Conservation (phyloP, 1,140 invertebrate species). For the Pogonomyrmex californicus region DNA sequence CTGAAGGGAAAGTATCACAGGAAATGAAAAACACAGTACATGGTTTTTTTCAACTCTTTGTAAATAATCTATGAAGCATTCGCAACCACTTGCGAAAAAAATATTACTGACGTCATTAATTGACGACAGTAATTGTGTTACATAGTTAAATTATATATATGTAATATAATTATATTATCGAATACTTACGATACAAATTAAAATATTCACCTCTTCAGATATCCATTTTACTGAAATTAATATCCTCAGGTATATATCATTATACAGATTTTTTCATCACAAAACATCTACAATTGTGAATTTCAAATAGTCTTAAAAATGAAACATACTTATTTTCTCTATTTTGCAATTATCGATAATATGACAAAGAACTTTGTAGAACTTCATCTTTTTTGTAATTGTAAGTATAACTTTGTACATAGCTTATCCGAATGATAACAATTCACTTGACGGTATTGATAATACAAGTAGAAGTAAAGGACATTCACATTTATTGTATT, state of each 20-base stretch:
- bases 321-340: neutral
- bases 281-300: constrained; percentile 1
- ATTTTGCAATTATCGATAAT: neutral
- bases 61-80: neutral
- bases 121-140: neutral
- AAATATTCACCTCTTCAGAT: neutral
- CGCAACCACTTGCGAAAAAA: too few relatives aligned
- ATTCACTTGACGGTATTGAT: constrained; percentile 39
- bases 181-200: constrained; percentile 31
- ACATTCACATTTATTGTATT: constrained; percentile 63
- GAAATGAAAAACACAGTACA: neutral
- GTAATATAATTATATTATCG: too few relatives aligned
- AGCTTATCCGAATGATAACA: neutral
- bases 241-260: neutral
- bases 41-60: neutral
- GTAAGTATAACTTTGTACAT: constrained; percentile 18
- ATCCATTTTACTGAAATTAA: constrained; percentile 16
- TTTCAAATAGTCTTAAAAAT: constrained; percentile 11
- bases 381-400: neutral
- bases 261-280: constrained; percentile 4
- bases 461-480: constrained; percentile 52
- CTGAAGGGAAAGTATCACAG: neutral
- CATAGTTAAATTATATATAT: constrained; percentile 4
- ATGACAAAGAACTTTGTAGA: constrained; percentile 5
- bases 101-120: too few relatives aligned